Evolutionary conservation across 2,888 invertebrate species (phyloP).

Genomic region (Noctuana brunneofusca): DNA sequence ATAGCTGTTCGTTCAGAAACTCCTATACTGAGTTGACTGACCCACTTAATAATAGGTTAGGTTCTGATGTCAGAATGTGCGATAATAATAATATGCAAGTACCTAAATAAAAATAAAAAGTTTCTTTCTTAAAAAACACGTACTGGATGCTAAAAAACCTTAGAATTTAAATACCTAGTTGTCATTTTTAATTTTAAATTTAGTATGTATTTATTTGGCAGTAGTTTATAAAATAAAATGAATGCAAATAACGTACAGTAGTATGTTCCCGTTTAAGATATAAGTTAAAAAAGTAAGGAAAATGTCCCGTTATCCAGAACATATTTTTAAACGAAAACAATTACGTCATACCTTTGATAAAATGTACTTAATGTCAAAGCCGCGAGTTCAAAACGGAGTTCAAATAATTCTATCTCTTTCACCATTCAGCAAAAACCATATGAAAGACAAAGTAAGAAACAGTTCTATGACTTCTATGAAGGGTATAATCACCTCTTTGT

Average conservation of each 20-base stretch:
- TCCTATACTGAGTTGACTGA: neutral
- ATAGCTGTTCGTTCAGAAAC: conserved; percentile 18
- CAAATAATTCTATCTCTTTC: neutral
- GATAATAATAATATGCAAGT: too few species aligned
- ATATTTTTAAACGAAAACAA: neutral
- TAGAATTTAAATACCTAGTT: too few species aligned
- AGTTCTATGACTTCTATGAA: neutral
- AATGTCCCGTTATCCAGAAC: neutral
- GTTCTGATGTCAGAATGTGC: neutral
- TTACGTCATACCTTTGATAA: conserved; percentile 7
- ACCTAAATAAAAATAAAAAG: neutral
- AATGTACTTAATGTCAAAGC: neutral
- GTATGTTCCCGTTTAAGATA: too few species aligned
- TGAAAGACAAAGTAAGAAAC: conserved; percentile 12
- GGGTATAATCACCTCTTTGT: neutral
- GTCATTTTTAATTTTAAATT: too few species aligned
- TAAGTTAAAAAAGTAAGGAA: neutral
- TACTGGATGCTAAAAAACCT: too few species aligned
- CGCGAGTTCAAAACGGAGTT: neutral
- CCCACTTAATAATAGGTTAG: conserved; percentile 6
- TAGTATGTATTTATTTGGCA: too few species aligned
- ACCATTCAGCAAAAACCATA: too few species aligned
- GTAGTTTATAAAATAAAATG: too few species aligned
- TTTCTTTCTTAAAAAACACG: too few species aligned
- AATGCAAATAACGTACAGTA: too few species aligned